Base-by-base conservation (phyloP, 2,113 vertebrate species). In the Rhynchomys soricoides region DNA sequence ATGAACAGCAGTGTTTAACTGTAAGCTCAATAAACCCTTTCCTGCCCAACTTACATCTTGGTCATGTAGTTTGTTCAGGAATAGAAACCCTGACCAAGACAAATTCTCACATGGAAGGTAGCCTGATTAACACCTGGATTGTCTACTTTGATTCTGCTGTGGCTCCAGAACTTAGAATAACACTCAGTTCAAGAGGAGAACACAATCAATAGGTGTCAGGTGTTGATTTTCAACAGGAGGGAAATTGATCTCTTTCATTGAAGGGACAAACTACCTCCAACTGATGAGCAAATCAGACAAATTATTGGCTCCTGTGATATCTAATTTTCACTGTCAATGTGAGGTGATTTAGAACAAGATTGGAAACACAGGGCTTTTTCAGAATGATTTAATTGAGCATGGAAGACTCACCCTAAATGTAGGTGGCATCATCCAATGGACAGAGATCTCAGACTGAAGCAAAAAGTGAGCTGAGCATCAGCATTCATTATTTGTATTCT, bases 31-130 rank as follows among this genome's bases (percentile, higher is more conserved):
- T n/a, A n/a, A n/a, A n/a, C n/a, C n/a, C n/a, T n/a, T n/a, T n/a
- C n/a, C n/a, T n/a, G n/a, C n/a, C n/a, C n/a, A n/a, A n/a, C n/a
- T n/a, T n/a, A n/a, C n/a, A n/a, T n/a, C n/a, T n/a, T n/a, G n/a
- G n/a, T n/a, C n/a, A n/a, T n/a, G n/a, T n/a, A n/a, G n/a, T n/a
- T n/a, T n/a, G n/a, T n/a, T n/a, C n/a, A n/a, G n/a, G n/a, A n/a
- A n/a, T n/a, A n/a, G n/a, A n/a, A n/a, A n/a, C n/a, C n/a, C n/a
- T n/a, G n/a, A n/a, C n/a, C n/a, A n/a, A n/a, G n/a, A n/a, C n/a
- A n/a, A n/a, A n/a, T n/a, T n/a, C n/a, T 9, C 15, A 8, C 6
- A 1, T 59, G 59, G 70, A 89, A 86, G 0, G 0, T 12, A 45
- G 9, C 52, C 91, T 40, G n/a, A 70, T 62, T 75, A 19, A 45